Evolutionary conservation across 2,888 invertebrate genomes (phyloP), one percentile per base, ranked within the genome.

Genomic region (Protophormia terraenovae): DNA sequence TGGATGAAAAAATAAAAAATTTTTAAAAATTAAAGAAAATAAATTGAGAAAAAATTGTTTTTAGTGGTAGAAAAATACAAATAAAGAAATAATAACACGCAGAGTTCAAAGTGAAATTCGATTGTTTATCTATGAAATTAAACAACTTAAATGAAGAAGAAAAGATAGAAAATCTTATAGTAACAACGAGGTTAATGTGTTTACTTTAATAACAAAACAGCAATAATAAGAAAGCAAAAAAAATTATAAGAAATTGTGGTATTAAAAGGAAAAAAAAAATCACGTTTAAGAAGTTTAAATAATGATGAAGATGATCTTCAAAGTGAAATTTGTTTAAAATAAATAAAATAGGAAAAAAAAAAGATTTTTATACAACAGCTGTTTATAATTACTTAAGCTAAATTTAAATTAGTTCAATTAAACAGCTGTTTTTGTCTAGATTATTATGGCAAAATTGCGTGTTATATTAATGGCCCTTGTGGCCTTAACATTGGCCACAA

Each of bases 51-150:
- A 50, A 78, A 60, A 62, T 35, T 16, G 14, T 47, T 79, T 53
- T 64, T 60, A 78, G 29, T 60, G 60, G 53, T 47, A 19, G 55
- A 66, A 67, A 62, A 58, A 67, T 66, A 75, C 14, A 64, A 35
- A 76, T 41, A 64, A 60, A 41, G 29, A 55, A 66, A 60, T 27
- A 66, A 72, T 71, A 77, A 75, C 60, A 86, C 45, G 83, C 55
- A 16, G 72, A 79, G 78, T 82, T 85, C 85, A 82, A 82, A 85
- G 85, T 78, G 82, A 82, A 71, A 71, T 75, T 78, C 60, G 45
- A 75, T 85, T 85, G 82, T 82, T 85, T 85, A 79, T 76, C 75
- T 85, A 45, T 67, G 50, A 79, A 85, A 79, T 85, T 79, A 76
- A 82, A 82, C 73, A 84, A 71, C 85, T 82, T 64, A 64, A 78